A percentile compares a stretch with the other conserved stretches of the same genome.
These are phyloP conservation scores for Germaria angustata DNA, from an alignment of 2,888 invertebrate genomes.

Conservation along the genomic window DNA sequence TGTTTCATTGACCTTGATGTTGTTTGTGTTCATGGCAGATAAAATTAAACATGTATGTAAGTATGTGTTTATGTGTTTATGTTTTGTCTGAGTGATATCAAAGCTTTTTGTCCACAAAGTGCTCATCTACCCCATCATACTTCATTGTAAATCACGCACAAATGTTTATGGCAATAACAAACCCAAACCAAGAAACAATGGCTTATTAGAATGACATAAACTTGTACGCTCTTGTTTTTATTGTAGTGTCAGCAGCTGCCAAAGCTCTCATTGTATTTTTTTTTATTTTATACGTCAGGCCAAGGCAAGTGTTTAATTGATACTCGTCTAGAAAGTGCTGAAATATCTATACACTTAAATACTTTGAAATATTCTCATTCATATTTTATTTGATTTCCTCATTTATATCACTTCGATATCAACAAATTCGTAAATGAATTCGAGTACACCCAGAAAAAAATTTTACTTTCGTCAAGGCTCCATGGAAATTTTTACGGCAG, in stretches of 20 bases:
- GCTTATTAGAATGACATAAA: conserved; percentile 45
- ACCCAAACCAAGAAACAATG: conserved; percentile 26
- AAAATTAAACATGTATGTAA: neutral
- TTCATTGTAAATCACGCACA: conserved; percentile 2
- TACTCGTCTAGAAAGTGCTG: neutral
- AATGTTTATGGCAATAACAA: conserved; percentile 13
- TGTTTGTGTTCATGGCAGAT: conserved; percentile 6
- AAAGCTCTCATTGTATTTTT: conserved; percentile 12
- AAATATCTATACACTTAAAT: neutral
- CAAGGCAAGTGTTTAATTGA: neutral
- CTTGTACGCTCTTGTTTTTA: neutral
- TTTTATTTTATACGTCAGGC: neutral
- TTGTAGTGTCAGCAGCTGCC: conserved; percentile 49
- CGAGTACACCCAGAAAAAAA: neutral
- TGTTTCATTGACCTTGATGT: conserved; percentile 26
- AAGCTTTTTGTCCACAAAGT: neutral
- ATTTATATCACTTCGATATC: neutral
- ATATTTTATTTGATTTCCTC: neutral
- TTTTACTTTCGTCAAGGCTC: no score
- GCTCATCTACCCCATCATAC: conserved; percentile 1
- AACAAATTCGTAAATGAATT: neutral
- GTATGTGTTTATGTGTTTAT: no score
- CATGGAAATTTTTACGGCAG: no score
- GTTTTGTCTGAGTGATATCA: neutral
- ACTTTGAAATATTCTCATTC: neutral